Percentiles rank a stretch among this genome's conserved stretches.
These are phyloP conservation scores for Drosophila rhopaloa DNA, from an alignment of 1,140 invertebrate species.

Conservation along the genomic window DNA sequence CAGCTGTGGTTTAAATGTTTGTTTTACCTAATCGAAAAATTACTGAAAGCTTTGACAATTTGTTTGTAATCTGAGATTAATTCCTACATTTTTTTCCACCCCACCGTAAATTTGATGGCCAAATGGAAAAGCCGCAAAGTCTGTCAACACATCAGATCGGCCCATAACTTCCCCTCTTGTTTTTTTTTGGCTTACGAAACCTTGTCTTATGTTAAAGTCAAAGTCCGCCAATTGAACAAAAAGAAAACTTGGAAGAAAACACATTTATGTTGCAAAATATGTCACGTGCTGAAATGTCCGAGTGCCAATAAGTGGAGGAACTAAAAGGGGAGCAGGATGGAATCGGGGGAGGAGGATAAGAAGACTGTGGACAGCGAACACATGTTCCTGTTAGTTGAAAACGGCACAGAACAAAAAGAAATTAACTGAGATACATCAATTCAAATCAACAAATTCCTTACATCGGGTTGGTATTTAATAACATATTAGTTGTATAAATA, in stretches of 20 bases:
- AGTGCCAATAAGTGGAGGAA: conserved; percentile 67
- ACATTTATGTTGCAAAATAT: conserved; percentile 61
- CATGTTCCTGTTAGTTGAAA: conserved; percentile 65
- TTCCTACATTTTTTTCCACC: background rate
- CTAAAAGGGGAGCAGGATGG: conserved; percentile 7
- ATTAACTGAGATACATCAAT: too few species aligned
- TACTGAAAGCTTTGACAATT: too few species aligned
- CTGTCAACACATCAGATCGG: conserved; percentile 50
- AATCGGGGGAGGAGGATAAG: conserved; percentile 6
- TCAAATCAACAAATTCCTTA: too few species aligned
- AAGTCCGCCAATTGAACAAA: conserved; percentile 13
- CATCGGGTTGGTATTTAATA: too few species aligned
- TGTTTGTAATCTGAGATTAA: background rate
- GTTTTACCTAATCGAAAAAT: too few species aligned
- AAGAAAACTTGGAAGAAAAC: conserved; percentile 14
- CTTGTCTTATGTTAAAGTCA: conserved; percentile 41
- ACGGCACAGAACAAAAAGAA: background rate
- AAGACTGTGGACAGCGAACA: conserved; percentile 48
- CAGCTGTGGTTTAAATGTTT: too few species aligned
- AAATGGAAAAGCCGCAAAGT: conserved; percentile 35
- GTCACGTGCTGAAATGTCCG: conserved; percentile 70
- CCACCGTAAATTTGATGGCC: background rate
- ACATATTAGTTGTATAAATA: too few species aligned
- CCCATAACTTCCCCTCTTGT: background rate
- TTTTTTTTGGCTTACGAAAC: conserved; percentile 28